Evolutionary conservation across 2,888 invertebrate genomes (phyloP).

Genomic region (Erannis defoliaria): DNA sequence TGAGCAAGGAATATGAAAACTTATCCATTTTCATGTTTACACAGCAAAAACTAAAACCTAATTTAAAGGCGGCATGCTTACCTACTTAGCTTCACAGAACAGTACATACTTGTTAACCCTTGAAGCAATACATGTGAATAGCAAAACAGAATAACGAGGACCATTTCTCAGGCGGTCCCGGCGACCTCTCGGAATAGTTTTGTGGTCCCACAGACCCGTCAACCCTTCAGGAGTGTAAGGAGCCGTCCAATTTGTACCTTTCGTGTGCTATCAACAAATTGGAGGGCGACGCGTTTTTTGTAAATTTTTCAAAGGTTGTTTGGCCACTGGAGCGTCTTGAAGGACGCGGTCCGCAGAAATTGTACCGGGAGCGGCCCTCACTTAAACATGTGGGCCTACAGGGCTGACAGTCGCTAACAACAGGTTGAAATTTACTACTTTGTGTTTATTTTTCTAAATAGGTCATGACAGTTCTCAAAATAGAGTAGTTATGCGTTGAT

Average conservation of each 20-base stretch:
- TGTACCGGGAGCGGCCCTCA: conserved; percentile 9
- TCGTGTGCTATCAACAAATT: conserved; percentile 51
- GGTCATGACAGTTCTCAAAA: not conserved
- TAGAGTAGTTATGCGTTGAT: no score
- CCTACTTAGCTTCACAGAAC: not conserved
- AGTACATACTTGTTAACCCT: conserved; percentile 1
- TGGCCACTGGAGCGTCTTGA: conserved; percentile 41
- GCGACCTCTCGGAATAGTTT: conserved; percentile 46
- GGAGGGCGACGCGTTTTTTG: conserved; percentile 48
- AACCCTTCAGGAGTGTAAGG: conserved; percentile 42
- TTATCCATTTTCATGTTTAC: no score
- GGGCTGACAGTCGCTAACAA: not conserved
- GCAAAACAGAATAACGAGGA: conserved; percentile 36
- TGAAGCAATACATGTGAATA: conserved; percentile 22
- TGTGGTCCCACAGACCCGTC: conserved; percentile 49
- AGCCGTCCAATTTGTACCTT: conserved; percentile 47
- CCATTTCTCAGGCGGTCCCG: conserved; percentile 35
- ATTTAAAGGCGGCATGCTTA: not conserved
- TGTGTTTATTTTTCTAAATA: not conserved
- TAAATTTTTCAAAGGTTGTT: conserved; percentile 50
- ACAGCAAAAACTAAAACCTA: no score
- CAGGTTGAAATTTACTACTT: conserved; percentile 1
- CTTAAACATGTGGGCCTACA: conserved; percentile 6
- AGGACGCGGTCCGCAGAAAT: conserved; percentile 2
- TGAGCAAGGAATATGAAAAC: no score